A percentile compares a stretch with the other conserved stretches of the same genome.
phyloP scores from a whole-genome alignment of 2,797 vertebrate species.

The Artibeus lituratus region DNA sequence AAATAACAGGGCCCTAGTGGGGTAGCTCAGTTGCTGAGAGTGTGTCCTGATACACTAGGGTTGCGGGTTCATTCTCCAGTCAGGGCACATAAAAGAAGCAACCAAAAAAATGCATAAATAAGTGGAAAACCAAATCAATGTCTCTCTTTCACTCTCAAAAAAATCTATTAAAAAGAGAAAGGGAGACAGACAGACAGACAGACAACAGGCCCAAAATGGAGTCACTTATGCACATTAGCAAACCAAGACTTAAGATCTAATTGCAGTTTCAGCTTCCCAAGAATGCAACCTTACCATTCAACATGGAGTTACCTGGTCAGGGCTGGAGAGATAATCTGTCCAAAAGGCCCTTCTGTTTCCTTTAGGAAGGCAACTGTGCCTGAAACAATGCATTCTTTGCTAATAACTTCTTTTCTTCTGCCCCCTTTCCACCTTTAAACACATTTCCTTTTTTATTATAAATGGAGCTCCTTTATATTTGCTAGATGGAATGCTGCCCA shows the following conservation, averaged over 20 bases:
- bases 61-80: not conserved
- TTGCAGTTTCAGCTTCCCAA: not conserved
- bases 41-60: not conserved
- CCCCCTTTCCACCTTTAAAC: not conserved
- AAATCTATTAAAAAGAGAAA: not conserved
- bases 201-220: not conserved
- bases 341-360: not conserved
- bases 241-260: not conserved
- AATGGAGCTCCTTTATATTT: not conserved
- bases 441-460: not conserved
- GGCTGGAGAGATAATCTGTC: not conserved
- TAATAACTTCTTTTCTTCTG: not conserved
- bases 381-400: not conserved
- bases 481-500: not conserved
- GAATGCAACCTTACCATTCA: not conserved
- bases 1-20: not conserved
- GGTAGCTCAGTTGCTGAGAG: no score
- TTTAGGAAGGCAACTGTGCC: not conserved
- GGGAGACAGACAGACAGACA: not conserved
- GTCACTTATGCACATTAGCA: not conserved
- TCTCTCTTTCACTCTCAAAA: not conserved
- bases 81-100: not conserved
- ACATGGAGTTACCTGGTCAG: not conserved
- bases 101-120: not conserved
- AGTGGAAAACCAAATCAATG: not conserved